Base-by-base conservation (phyloP, 1,140 invertebrate genomes). In the Bombus affinis region DNA sequence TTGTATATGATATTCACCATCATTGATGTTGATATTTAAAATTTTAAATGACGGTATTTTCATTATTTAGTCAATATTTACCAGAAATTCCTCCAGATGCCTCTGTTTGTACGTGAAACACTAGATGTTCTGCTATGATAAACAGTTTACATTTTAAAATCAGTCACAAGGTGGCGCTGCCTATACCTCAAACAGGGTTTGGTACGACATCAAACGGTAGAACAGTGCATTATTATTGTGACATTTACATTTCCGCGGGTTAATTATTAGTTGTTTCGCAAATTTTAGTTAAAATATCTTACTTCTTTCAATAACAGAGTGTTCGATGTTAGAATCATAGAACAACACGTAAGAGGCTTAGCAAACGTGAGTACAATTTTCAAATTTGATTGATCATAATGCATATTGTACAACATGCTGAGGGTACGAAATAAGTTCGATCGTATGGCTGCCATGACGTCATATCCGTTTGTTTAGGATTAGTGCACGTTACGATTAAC, bases 391-490 rank as follows among this genome's bases (percentile, higher is more conserved):
- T 28, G 0, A 5, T 59, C 74, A 13, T 5, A 9, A 22, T 44
- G 28, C 22, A 12, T 59, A 15, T 22, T 42, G 25, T 39, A 37
- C n/a, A 8, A n/a, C 53, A 42, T 37, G 35, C 1, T n/a, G 62
- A 25, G 32, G 22, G 66, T 80, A 75, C 39, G 22, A 39, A 72
- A 59, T 80, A 85, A 72, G 72, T 85, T 85, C 42, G 53, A 80
- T 84, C 76, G 76, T 77, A 80, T 80, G 66, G 53, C 47, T 59
- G 39, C 53, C 32, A 47, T 84, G 76, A 84, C 76, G 76, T 79
- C 83, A 84, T 53, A 79, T 84, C 83, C 83, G 83, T 84, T 79
- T 80, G 42, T 80, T 84, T 84, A 80, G 76, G 47, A 72, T 79
- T 83, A 83, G 42, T 32, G 18, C 12, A 42, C 37, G 37, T 79